Evolutionary conservation across 2,113 vertebrate species (phyloP), one percentile per base, ranked within the genome.

Genomic region (Callipepla californica): DNA sequence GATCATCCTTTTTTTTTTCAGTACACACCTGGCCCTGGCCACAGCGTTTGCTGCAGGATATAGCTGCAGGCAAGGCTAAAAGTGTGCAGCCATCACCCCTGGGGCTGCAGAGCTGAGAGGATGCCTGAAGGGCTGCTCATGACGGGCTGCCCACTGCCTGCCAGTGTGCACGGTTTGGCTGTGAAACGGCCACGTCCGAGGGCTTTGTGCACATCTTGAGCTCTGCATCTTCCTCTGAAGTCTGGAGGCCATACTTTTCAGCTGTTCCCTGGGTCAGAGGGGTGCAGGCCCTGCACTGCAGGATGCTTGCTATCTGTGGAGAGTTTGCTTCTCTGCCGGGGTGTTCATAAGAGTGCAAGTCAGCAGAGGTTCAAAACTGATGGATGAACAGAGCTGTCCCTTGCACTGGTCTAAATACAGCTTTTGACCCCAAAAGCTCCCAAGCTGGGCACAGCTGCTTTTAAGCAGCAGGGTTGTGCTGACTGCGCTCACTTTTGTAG

Each of bases 21-120:
- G 72, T 74, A 36, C 55, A 47, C 47, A 74, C 95, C 84, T 83
- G 91, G 75, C 67, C 72, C 81, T 80, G 79, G 78, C 55, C 85
- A 51, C 16, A 62, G 74, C 84, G 51, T 90, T 90, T 9, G 1
- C 78, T 85, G 1, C 50, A 19, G 0, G 4, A 22, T 78, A 45
- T 67, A 82, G 79, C 95, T 96, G 67, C 85, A 91, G 94, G 95
- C 95, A 95, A 95, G 65, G 81, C 92, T 96, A 51, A 85, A 96
- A 91, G 51, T 67, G 87, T 62, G 30, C 75, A 80, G 89, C 91
- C 86, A 80, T 93, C 89, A 80, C 87, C 65, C 48, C 23, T 32
- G 0, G 6, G 81, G 16, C 21, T 11, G 75, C 42, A 25, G 47
- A 93, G 87, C 94, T 7, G 0, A 79, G 79, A 89, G 94, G 74